Conservation (phyloP, 2,888 invertebrate genomes). For the Pomacea canaliculata region DNA sequence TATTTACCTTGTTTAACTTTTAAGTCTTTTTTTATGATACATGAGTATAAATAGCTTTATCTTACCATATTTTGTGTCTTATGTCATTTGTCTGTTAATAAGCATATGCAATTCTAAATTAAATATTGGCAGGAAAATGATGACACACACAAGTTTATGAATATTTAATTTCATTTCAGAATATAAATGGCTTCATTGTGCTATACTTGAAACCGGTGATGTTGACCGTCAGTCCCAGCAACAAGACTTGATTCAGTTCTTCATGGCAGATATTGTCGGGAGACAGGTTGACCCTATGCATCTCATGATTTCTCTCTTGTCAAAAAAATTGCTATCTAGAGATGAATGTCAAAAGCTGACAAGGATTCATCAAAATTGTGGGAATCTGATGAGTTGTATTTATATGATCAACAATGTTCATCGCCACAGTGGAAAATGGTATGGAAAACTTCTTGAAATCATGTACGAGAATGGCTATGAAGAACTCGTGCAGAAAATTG, state of each 20-base stretch:
- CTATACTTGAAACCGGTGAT: background rate
- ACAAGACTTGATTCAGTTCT: background rate
- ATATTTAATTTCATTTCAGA: background rate
- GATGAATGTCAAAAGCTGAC: background rate
- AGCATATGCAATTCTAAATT: too few relatives aligned
- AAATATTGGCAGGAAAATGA: too few relatives aligned
- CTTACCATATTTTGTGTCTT: too few relatives aligned
- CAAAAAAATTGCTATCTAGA: background rate
- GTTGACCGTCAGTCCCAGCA: background rate
- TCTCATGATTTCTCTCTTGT: background rate
- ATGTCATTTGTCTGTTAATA: too few relatives aligned
- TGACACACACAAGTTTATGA: too few relatives aligned
- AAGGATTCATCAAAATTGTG: background rate
- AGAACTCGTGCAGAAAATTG: constrained; percentile 7
- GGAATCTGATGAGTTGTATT: background rate
- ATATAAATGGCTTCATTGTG: background rate
- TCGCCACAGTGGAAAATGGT: background rate
- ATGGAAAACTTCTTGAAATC: constrained; percentile 3
- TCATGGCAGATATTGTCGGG: background rate
- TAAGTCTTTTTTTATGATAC: too few relatives aligned
- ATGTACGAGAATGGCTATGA: background rate
- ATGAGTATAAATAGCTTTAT: too few relatives aligned
- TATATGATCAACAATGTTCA: constrained; percentile 18
- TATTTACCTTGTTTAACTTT: too few relatives aligned
- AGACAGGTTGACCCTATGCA: background rate